These are phyloP conservation scores for Caenorhabditis tropicalis DNA, from an alignment of 1,140 invertebrate species.

Conservation along the genomic window DNA sequence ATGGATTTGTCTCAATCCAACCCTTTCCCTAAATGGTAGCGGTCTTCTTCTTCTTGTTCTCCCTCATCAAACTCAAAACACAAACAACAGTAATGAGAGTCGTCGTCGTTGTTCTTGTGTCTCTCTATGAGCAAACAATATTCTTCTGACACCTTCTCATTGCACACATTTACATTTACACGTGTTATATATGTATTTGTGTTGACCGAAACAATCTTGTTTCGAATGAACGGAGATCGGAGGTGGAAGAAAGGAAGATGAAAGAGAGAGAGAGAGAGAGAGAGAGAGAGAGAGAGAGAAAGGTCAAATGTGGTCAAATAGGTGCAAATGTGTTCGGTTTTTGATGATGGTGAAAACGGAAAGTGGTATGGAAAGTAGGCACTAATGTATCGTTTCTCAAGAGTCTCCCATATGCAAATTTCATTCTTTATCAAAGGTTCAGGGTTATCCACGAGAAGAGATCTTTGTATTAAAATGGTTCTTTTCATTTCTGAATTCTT, in stretches of 20 bases:
- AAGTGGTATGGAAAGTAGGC: background rate
- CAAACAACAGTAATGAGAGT: constrained; percentile 30
- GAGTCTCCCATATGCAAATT: background rate
- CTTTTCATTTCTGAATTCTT: no score
- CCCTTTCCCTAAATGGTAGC: background rate
- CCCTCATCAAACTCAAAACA: background rate
- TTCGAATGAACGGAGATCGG: constrained; percentile 29
- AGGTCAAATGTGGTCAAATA: constrained; percentile 41
- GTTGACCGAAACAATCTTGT: constrained; percentile 40
- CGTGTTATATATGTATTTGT: background rate
- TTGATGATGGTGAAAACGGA: background rate
- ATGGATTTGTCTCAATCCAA: no score
- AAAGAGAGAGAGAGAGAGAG: background rate
- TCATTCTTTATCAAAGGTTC: background rate
- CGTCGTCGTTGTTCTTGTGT: no score
- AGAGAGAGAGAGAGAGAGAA: background rate
- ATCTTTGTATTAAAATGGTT: no score
- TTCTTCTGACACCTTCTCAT: constrained; percentile 24
- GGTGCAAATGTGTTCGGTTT: constrained; percentile 22
- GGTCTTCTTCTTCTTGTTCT: background rate
- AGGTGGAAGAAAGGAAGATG: background rate
- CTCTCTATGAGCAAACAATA: constrained; percentile 19
- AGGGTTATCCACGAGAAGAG: background rate
- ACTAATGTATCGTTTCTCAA: background rate
- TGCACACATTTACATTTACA: background rate